Conservation (phyloP, 2,888 invertebrate species). For the Pandemis cinnamomeana region DNA sequence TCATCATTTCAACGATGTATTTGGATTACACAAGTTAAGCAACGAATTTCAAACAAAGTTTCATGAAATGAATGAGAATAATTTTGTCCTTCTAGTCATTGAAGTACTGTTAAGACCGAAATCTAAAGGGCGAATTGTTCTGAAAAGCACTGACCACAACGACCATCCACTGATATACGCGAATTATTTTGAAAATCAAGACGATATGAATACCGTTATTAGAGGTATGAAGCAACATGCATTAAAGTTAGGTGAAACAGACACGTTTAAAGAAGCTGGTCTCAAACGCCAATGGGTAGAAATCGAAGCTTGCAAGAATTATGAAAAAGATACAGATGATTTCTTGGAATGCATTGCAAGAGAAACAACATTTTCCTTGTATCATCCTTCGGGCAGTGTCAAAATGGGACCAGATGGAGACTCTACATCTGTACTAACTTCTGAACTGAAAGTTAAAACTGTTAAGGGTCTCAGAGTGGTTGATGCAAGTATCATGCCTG, state of each 20-base stretch:
- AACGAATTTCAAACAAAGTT: conserved; percentile 59
- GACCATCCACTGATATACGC: conserved; percentile 77
- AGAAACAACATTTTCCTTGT: conserved; percentile 79
- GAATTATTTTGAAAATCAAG: conserved; percentile 85
- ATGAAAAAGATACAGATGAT: conserved; percentile 56
- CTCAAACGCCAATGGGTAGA: conserved; percentile 66
- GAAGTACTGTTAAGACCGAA: conserved; percentile 87
- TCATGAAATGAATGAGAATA: conserved; percentile 56
- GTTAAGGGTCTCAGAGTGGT: conserved; percentile 83
- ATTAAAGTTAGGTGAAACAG: conserved; percentile 57
- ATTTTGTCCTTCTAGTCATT: conserved; percentile 72
- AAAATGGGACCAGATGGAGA: conserved; percentile 85
- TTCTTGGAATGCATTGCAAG: conserved; percentile 61
- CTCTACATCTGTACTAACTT: conserved; percentile 81
- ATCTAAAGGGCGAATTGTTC: conserved; percentile 86
- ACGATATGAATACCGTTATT: conserved; percentile 76
- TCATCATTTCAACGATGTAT: conserved; percentile 56
- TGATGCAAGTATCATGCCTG: conserved; percentile 88
- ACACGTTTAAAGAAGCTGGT: conserved; percentile 58
- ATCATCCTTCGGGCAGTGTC: conserved; percentile 88
- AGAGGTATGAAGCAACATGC: conserved; percentile 56
- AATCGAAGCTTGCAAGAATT: conserved; percentile 60
- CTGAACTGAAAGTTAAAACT: conserved; percentile 82
- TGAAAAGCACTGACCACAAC: conserved; percentile 87
- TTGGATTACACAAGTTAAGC: conserved; percentile 54